phyloP scores from a whole-genome alignment of 2,888 invertebrate genomes.

The Meiosimyza platycephala region DNA sequence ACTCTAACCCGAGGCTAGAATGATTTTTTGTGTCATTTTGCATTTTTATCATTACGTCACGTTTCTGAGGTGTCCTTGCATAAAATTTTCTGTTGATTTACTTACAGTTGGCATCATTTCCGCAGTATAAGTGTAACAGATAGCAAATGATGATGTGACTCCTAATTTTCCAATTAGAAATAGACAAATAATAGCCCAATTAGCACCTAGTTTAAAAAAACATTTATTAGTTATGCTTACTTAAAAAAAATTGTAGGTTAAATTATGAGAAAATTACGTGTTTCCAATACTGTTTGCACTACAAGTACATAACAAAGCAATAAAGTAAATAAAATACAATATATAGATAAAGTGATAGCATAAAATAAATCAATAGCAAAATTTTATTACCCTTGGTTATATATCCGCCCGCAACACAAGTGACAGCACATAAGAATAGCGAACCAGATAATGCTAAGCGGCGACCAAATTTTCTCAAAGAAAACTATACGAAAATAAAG shows the following conservation, averaged over 20 bases:
- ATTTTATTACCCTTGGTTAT: conserved; percentile 66
- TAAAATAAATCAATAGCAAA: background rate
- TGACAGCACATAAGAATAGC: conserved; percentile 69
- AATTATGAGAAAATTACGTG: conserved; percentile 48
- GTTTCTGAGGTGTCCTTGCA: too few relatives aligned
- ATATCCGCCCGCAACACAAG: conserved; percentile 71
- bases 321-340: conserved; percentile 31
- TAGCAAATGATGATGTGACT: conserved; percentile 74
- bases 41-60: too few relatives aligned
- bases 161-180: conserved; percentile 75
- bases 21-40: too few relatives aligned
- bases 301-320: conserved; percentile 34
- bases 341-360: conserved; percentile 9
- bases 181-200: conserved; percentile 70
- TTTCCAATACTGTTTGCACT: conserved; percentile 51
- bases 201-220: conserved; percentile 60
- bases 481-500: conserved; percentile 60
- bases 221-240: conserved; percentile 1
- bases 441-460: conserved; percentile 69
- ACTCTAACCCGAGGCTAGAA: too few relatives aligned
- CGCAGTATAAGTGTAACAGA: conserved; percentile 72
- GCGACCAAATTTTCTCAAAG: conserved; percentile 69
- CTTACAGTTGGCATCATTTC: conserved; percentile 67
- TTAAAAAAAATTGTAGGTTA: background rate
- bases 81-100: background rate